Evolutionary conservation across 2,797 vertebrate genomes (phyloP).

Genomic region (Hypotaenidia okinawae): DNA sequence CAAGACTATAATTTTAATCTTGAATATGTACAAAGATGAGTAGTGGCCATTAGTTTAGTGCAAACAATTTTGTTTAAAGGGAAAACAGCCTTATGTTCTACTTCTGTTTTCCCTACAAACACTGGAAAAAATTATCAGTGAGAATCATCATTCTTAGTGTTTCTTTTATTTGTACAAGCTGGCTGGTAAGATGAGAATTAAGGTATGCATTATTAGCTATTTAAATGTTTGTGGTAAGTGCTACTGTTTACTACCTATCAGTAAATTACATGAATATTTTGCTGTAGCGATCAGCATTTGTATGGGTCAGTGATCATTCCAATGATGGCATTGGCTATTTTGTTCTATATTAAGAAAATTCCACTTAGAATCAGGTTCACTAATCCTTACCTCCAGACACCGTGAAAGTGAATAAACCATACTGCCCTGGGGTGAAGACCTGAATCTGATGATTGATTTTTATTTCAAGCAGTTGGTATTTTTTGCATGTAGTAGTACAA

Average conservation of each 20-base stretch:
- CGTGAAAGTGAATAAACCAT: conserved; percentile 30
- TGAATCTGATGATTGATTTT: conserved; percentile 64
- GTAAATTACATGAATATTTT: conserved; percentile 68
- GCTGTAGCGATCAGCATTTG: conserved; percentile 64
- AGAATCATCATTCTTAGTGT: conserved; percentile 56
- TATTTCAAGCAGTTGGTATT: conserved; percentile 69
- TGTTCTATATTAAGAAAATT: conserved; percentile 38
- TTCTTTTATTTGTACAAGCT: conserved; percentile 64
- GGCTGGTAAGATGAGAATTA: conserved; percentile 61
- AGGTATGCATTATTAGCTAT: conserved; percentile 62
- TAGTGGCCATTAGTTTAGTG: conserved; percentile 58
- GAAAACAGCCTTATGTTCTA: conserved; percentile 55
- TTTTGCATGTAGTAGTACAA: conserved; percentile 79
- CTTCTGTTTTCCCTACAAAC: conserved; percentile 65
- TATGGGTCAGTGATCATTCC: conserved; percentile 55
- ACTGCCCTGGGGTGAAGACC: conserved; percentile 63
- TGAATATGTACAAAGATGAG: conserved; percentile 47
- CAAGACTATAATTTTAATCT: conserved; percentile 54
- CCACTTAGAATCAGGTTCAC: conserved; percentile 70
- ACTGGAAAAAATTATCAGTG: conserved; percentile 59
- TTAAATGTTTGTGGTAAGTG: conserved; percentile 54
- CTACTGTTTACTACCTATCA: conserved; percentile 58
- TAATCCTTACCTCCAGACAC: conserved; percentile 68
- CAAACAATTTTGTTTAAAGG: conserved; percentile 66
- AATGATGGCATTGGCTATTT: conserved; percentile 12